These are phyloP conservation scores for Apostichopus leukothele DNA, from an alignment of 53 echinoderm and acorn worm genomes.

Conservation along the genomic window DNA sequence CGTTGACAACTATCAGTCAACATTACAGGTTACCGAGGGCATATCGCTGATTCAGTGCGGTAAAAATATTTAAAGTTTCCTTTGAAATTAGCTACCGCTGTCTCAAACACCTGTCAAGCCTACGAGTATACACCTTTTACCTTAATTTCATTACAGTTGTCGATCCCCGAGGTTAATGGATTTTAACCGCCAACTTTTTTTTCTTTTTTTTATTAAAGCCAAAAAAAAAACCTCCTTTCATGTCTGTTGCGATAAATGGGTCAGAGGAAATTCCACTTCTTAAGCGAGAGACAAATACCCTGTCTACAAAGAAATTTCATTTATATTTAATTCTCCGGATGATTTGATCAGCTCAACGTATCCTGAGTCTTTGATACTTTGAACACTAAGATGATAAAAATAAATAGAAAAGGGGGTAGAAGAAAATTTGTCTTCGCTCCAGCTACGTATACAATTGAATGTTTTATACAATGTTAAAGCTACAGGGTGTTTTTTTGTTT, in stretches of 20 bases:
- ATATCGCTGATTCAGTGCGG: conserved; percentile 14
- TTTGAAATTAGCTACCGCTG: conserved; percentile 28
- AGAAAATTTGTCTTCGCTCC: no score
- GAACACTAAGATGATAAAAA: no score
- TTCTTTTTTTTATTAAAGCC: background rate
- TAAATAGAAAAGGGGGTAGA: no score
- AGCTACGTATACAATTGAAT: no score
- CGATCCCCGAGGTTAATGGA: conserved; percentile 31
- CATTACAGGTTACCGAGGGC: conserved; percentile 21
- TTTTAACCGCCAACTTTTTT: conserved; percentile 17
- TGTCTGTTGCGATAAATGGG: conserved; percentile 26
- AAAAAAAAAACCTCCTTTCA: background rate
- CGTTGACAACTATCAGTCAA: conserved; percentile 7
- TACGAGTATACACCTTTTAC: background rate
- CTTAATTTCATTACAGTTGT: conserved; percentile 29
- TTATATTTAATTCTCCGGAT: background rate
- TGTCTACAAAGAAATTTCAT: background rate
- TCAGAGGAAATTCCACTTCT: conserved; percentile 20
- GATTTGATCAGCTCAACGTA: conserved; percentile 10
- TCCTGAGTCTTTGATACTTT: background rate
- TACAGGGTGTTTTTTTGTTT: no score
- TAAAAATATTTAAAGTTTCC: conserved; percentile 5
- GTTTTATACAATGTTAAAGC: no score
- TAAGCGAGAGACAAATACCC: background rate
- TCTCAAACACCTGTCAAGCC: conserved; percentile 27